Evolutionary conservation across 2,888 invertebrate species (phyloP).

Genomic region (Tipula unca): DNA sequence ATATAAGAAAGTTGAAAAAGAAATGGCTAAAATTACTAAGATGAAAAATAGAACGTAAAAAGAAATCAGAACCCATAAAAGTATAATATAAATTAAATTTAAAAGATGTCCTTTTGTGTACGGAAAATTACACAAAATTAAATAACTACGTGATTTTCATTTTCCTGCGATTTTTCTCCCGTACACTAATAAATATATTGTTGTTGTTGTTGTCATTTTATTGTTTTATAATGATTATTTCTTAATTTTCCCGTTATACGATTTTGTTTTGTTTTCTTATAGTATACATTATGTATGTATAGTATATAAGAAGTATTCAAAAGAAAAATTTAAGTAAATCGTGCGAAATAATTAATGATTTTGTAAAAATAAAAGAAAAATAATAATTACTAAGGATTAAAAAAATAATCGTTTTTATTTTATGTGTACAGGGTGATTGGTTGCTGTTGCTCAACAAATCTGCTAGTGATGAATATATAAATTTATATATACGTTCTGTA

Average conservation of each 20-base stretch:
- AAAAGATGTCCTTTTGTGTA: background rate
- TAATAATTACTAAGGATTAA: background rate
- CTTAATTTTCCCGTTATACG: background rate
- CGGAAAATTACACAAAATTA: background rate
- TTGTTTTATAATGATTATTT: background rate
- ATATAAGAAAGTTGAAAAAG: background rate
- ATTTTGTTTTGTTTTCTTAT: background rate
- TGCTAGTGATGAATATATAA: too few relatives aligned
- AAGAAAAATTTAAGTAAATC: background rate
- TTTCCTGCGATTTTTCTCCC: background rate
- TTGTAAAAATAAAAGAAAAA: background rate
- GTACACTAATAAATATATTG: background rate
- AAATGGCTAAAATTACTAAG: background rate
- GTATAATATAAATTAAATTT: background rate
- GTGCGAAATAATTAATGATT: conserved; percentile 8
- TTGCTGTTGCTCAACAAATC: too few relatives aligned
- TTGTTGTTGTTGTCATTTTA: background rate
- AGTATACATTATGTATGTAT: background rate
- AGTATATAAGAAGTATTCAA: background rate
- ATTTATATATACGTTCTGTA: too few relatives aligned
- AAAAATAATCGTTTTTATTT: background rate
- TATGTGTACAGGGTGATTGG: background rate
- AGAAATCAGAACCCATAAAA: background rate
- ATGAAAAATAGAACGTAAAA: background rate
- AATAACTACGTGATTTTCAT: background rate